A percentile compares a stretch with the other conserved stretches of the same genome.
These are phyloP conservation scores for Theretra japonica DNA, from an alignment of 2,888 invertebrate genomes.

Conservation along the genomic window DNA sequence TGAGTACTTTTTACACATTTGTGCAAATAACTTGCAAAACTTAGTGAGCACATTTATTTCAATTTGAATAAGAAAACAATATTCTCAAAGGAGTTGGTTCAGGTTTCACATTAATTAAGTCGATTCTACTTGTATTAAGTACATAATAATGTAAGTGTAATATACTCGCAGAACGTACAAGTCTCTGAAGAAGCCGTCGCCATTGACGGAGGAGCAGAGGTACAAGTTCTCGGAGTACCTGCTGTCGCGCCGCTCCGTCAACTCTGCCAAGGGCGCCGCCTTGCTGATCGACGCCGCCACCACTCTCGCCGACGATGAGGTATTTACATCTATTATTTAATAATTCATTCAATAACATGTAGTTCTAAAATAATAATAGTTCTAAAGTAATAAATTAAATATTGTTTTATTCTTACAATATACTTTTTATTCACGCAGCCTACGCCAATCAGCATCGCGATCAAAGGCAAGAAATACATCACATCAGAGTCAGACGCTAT, in stretches of 20 bases:
- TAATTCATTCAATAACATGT: background rate
- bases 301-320: constrained; percentile 88
- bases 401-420: too few species aligned
- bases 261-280: constrained; percentile 92
- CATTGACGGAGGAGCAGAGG: constrained; percentile 90
- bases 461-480: constrained; percentile 91
- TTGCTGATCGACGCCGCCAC: constrained; percentile 91
- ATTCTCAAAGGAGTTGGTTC: too few species aligned
- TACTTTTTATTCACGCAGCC: constrained; percentile 71
- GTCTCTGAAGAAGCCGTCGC: constrained; percentile 69
- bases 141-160: background rate
- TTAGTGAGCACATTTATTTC: too few species aligned
- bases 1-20: too few species aligned
- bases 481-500: constrained; percentile 90
- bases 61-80: too few species aligned
- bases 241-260: constrained; percentile 94
- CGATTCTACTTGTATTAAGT: too few species aligned
- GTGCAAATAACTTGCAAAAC: too few species aligned
- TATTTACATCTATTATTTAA: constrained; percentile 47
- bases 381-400: too few species aligned
- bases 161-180: constrained; percentile 61
- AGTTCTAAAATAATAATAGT: too few species aligned
- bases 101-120: too few species aligned
- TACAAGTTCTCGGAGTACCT: constrained; percentile 96
- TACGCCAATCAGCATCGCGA: constrained; percentile 93